phyloP scores from a whole-genome alignment of 2,888 invertebrate genomes.

The Heliconius cydno region DNA sequence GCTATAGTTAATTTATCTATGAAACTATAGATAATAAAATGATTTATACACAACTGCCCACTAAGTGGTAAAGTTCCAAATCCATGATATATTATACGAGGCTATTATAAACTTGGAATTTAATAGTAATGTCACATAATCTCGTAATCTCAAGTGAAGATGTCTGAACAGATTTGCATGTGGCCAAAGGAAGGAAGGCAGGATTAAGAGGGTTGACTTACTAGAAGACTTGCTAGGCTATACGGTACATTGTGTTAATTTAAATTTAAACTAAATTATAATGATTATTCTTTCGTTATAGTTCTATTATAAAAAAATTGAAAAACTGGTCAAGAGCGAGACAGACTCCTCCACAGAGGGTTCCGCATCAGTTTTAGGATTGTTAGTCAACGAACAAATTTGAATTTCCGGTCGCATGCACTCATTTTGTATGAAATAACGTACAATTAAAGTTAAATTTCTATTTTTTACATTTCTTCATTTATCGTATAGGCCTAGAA shows the following conservation, averaged over 20 bases:
- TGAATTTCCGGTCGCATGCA: no score
- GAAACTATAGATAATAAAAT: not conserved
- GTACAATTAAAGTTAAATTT: no score
- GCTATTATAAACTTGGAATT: conserved; percentile 1
- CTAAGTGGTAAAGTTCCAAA: conserved; percentile 15
- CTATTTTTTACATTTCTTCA: no score
- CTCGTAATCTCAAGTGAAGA: conserved; percentile 18
- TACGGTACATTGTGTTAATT: not conserved
- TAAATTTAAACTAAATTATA: not conserved
- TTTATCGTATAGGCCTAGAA: no score
- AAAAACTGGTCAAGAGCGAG: no score
- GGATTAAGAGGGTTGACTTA: conserved; percentile 18
- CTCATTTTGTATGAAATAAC: no score
- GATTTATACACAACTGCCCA: not conserved
- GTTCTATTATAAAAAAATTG: no score
- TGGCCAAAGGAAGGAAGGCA: conserved; percentile 1
- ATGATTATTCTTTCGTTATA: no score
- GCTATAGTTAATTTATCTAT: not conserved
- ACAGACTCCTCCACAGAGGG: no score
- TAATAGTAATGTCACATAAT: conserved; percentile 18
- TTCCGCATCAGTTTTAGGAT: no score
- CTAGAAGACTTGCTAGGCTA: not conserved
- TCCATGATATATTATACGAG: conserved; percentile 6
- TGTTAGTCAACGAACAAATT: no score
- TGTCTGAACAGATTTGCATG: conserved; percentile 21